Evolutionary conservation across 1,140 invertebrate genomes (phyloP).

Genomic region (Sitophilus oryzae): DNA sequence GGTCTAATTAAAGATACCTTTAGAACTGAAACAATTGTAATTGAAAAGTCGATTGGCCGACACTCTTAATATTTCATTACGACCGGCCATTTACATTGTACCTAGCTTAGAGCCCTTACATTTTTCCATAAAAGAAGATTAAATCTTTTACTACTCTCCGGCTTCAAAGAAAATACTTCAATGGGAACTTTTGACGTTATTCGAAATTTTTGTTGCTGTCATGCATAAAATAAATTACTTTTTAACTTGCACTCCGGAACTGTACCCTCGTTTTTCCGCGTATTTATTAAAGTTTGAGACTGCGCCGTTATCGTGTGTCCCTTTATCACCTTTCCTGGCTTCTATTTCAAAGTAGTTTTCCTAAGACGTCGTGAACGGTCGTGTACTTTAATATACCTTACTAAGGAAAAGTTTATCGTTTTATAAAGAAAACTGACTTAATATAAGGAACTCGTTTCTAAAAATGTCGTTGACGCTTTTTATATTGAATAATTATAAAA

Average conservation of each 20-base stretch:
- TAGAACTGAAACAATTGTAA: neutral
- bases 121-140: slow-evolving; percentile 26
- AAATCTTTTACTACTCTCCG: slow-evolving; percentile 19
- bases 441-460: too few relatives aligned
- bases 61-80: slow-evolving; percentile 24
- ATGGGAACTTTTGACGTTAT: slow-evolving; percentile 19
- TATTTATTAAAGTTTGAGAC: neutral
- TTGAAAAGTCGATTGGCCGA: slow-evolving; percentile 1
- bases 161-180: slow-evolving; percentile 26
- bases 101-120: slow-evolving; percentile 21
- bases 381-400: too few relatives aligned
- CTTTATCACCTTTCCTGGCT: too few relatives aligned
- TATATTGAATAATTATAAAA: too few relatives aligned
- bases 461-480: too few relatives aligned
- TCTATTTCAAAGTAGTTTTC: too few relatives aligned
- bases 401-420: too few relatives aligned
- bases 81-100: slow-evolving; percentile 22
- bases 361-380: too few relatives aligned
- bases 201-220: slow-evolving; percentile 24
- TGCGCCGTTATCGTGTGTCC: neutral
- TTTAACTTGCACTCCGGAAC: slow-evolving; percentile 22
- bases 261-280: slow-evolving; percentile 2
- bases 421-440: too few relatives aligned
- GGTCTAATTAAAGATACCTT: too few relatives aligned
- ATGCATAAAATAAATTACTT: slow-evolving; percentile 26